These are phyloP conservation scores for Eumacrocentrus americanus DNA, from an alignment of 2,888 invertebrate species.

Conservation along the genomic window DNA sequence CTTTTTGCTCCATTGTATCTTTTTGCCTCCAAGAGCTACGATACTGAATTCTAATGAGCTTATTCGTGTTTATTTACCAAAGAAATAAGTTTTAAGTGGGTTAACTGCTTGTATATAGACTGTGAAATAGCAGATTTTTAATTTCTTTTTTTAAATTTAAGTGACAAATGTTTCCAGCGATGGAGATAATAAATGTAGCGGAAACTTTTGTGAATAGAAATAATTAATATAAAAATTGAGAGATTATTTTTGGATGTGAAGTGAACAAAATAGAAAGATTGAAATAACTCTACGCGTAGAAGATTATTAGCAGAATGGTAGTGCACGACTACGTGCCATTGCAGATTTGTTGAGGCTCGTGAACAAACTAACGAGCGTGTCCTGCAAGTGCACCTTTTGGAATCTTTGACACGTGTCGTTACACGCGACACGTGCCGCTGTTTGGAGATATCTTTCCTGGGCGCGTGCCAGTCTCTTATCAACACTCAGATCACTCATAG, in stretches of 20 bases:
- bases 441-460: conserved; percentile 46
- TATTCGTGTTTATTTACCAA: neutral
- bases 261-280: no score
- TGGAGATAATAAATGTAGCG: no score
- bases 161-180: no score
- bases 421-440: conserved; percentile 48
- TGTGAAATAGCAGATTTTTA: no score
- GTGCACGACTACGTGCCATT: conserved; percentile 3
- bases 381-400: conserved; percentile 34
- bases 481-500: conserved; percentile 17
- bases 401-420: conserved; percentile 46
- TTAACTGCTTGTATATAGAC: no score
- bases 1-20: neutral
- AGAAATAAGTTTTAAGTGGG: neutral
- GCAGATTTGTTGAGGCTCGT: neutral
- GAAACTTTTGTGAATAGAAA: no score
- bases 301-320: no score
- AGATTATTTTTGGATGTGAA: no score
- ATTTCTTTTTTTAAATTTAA: no score
- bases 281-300: no score
- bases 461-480: conserved; percentile 29
- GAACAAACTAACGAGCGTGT: neutral
- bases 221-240: no score
- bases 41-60: neutral
- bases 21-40: neutral